Conservation (phyloP, 1,140 invertebrate genomes). For the Dufourea novaeangliae region DNA sequence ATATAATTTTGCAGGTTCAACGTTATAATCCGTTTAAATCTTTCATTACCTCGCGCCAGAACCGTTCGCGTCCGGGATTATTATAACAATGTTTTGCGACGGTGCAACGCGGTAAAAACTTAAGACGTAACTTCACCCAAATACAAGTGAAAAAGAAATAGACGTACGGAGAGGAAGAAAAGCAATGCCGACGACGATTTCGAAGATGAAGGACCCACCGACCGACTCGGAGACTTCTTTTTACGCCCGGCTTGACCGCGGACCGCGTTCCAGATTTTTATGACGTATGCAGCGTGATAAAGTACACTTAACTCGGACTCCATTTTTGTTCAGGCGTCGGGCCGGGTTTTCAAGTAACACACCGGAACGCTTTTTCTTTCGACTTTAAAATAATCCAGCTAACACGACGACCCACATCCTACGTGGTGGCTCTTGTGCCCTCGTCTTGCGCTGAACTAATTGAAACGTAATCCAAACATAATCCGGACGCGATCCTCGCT, state of each 20-base stretch:
- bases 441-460: slow-evolving; percentile 14
- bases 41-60: neutral
- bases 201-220: slow-evolving; percentile 18
- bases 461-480: slow-evolving; percentile 28
- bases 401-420: slow-evolving; percentile 38
- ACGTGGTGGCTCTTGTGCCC: neutral
- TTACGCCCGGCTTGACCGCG: neutral
- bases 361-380: slow-evolving; percentile 29
- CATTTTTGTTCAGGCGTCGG: slow-evolving; percentile 19
- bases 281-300: slow-evolving; percentile 47
- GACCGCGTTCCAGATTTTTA: slow-evolving; percentile 45
- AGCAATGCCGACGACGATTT: neutral
- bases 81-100: neutral
- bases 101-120: neutral
- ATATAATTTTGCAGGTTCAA: neutral
- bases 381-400: slow-evolving; percentile 31
- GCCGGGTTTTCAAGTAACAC: slow-evolving; percentile 39
- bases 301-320: slow-evolving; percentile 34
- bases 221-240: slow-evolving; percentile 31
- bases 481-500: slow-evolving; percentile 1
- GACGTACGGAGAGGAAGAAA: neutral
- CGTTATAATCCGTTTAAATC: neutral
- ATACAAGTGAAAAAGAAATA: too few species aligned
- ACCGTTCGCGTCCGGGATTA: neutral
- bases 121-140: too few species aligned